Percentiles rank a stretch among this genome's conserved stretches.
Conservation (phyloP, 2,797 vertebrate genomes). For the Arrhamphus sclerolepis region DNA sequence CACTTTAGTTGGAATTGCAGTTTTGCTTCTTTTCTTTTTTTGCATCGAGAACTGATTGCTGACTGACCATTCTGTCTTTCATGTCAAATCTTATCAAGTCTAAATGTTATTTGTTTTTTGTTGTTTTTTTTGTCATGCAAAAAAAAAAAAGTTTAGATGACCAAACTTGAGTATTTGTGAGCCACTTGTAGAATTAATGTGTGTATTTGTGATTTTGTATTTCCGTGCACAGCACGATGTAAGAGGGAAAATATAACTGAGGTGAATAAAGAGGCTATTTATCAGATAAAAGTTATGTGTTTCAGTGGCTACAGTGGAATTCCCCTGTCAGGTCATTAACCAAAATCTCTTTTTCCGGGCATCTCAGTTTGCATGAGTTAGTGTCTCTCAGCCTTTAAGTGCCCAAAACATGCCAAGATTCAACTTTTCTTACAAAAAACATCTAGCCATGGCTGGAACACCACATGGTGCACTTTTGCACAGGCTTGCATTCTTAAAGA, state of each 20-base stretch:
- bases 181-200: constrained; percentile 10
- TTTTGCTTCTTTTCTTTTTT: constrained; percentile 1
- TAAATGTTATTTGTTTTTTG: background rate
- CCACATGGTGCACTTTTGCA: background rate
- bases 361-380: constrained; percentile 17
- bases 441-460: background rate
- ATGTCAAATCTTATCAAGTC: too few species aligned
- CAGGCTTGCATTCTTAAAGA: background rate
- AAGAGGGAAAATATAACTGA: background rate
- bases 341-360: background rate
- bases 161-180: constrained; percentile 12
- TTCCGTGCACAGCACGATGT: background rate
- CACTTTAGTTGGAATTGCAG: constrained; percentile 14
- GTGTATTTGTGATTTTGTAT: constrained; percentile 10
- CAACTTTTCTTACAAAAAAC: background rate
- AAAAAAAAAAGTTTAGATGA: background rate
- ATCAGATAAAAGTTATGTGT: background rate
- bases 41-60: too few species aligned
- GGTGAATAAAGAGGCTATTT: constrained; percentile 36
- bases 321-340: background rate
- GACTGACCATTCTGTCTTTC: too few species aligned
- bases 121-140: background rate
- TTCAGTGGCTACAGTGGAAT: background rate
- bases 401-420: background rate
- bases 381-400: background rate